Base-by-base conservation (phyloP, 2,797 vertebrate genomes). In the Pseudochaenichthys georgianus region DNA sequence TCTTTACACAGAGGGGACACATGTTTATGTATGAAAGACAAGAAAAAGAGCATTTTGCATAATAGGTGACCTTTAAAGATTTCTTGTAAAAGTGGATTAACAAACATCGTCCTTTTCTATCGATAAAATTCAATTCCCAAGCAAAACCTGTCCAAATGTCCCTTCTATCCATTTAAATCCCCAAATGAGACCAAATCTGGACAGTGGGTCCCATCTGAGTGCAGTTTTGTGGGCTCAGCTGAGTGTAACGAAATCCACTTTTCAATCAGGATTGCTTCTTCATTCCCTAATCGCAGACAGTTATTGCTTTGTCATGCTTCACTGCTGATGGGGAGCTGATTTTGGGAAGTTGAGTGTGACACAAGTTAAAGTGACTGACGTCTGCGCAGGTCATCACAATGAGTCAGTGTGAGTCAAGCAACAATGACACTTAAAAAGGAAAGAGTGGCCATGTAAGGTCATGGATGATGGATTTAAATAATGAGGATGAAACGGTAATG, bases 251-350 rank as follows among this genome's bases (percentile, higher is more conserved):
- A 72, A 58, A 66, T n/a, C 34, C 13, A n/a, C 15, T 64, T 15
- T 45, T 19, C 5, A 55, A 64, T 60, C 13, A 60, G 68, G 51
- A 66, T 34, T 34, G 41, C 41, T 31, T 0, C 34, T n/a, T 47
- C 2, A 9, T 51, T 45, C 19, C 52, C 65, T 54, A 64, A 75
- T 77, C 45, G 28, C 19, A 45, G 38, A n/a, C 16, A 0, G 66
- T 74, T 51, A 28, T 47, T 60, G 71, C 64, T 85, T 64, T 0
- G 55, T 82, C 82, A 87, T 61, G 53, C 61, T 76, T 73, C 9
- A 3, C 10, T 46, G 65, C 61, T 58, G 68, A 77, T 38, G 41
- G n/a, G 31, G 19, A 58, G 48, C 48, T 15, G 51, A 55, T 77
- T 57, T 63, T 2, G 31, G 19, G 75, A 75, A 78, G 69, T 38